Percentiles rank a stretch among this genome's conserved stretches.
phyloP scores from a whole-genome alignment of 2,888 invertebrate genomes.

The Bembecia ichneumoniformis region DNA sequence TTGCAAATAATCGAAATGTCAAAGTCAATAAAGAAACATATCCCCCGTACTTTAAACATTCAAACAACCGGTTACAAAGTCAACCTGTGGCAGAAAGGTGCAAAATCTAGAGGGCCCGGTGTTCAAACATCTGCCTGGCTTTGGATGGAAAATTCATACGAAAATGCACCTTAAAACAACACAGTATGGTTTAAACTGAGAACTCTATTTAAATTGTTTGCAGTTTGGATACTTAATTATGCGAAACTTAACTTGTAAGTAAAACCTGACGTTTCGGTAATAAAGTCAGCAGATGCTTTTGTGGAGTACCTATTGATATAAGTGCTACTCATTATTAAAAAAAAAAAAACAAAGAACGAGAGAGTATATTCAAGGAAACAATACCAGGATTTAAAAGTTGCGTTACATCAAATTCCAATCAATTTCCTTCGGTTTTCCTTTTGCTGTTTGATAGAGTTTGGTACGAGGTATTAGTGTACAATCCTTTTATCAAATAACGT shows the following conservation, averaged over 20 bases:
- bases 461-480: too few relatives aligned
- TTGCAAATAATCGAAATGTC: background rate
- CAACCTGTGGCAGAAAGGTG: conserved; percentile 15
- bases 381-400: too few relatives aligned
- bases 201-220: background rate
- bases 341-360: too few relatives aligned
- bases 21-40: background rate
- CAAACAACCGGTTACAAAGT: background rate
- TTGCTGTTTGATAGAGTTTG: too few relatives aligned
- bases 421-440: too few relatives aligned
- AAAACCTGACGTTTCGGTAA: background rate
- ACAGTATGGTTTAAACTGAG: background rate
- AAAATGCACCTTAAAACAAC: background rate
- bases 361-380: too few relatives aligned
- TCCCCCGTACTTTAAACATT: background rate
- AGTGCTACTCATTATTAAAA: too few relatives aligned
- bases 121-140: conserved; percentile 10
- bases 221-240: background rate
- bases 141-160: background rate
- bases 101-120: conserved; percentile 14
- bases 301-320: too few relatives aligned
- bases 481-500: too few relatives aligned
- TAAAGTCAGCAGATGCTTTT: background rate
- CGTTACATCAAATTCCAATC: too few relatives aligned
- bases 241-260: background rate